Conservation (phyloP, 2,797 vertebrate genomes). For the Chromobotia macracanthus region DNA sequence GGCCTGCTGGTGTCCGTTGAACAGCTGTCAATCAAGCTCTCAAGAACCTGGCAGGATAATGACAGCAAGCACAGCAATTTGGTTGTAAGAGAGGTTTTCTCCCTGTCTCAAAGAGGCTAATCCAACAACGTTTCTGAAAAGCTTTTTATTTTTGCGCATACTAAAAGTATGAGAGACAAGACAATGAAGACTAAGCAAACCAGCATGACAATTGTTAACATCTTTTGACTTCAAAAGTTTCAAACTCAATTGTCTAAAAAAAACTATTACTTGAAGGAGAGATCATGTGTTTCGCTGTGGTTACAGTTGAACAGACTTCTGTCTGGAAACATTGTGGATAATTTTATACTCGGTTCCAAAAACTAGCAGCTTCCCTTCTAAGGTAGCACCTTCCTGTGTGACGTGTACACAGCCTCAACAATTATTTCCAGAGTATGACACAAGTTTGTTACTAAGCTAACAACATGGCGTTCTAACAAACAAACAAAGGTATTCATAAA, state of each 20-base stretch:
- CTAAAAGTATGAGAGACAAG: constrained; percentile 36
- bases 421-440: too few species aligned
- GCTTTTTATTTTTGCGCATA: constrained; percentile 44
- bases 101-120: constrained; percentile 45
- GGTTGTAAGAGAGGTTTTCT: constrained; percentile 54
- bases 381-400: not conserved
- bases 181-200: constrained; percentile 40
- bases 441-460: not conserved
- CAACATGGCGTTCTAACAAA: not conserved
- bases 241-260: not conserved
- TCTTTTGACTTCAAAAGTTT: not conserved
- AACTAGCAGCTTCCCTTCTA: not conserved
- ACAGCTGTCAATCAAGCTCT: constrained; percentile 77
- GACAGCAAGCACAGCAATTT: constrained; percentile 64
- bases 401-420: too few species aligned
- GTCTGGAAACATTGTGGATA: constrained; percentile 8
- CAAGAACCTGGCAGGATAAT: constrained; percentile 67
- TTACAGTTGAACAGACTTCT: not conserved
- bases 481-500: too few species aligned
- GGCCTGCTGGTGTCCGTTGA: constrained; percentile 63
- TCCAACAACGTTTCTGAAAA: constrained; percentile 47
- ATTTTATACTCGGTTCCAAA: not conserved
- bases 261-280: not conserved
- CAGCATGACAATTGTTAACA: constrained; percentile 19
- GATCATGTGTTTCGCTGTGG: not conserved